Evolutionary conservation across 2,113 vertebrate genomes (phyloP), one percentile per base, ranked within the genome.

Genomic region (Varanus komodoensis): DNA sequence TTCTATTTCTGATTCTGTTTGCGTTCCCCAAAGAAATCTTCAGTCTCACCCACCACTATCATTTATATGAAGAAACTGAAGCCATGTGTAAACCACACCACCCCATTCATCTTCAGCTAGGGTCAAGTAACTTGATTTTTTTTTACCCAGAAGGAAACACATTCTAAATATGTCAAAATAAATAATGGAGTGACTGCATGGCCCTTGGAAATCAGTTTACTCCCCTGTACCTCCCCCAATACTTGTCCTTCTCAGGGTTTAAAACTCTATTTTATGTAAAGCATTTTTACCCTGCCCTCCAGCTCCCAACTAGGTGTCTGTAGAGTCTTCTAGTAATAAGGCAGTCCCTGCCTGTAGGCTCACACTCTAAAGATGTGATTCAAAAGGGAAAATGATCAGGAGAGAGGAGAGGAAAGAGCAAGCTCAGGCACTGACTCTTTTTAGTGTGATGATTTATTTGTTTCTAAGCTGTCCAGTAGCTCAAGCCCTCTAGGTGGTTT

Each of bases 21-120:
- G 48, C 7, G 19, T 82, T 89, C 89, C 54, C 25, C 84, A 23
- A 92, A 91, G 15, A 3, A 81, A 48, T 73, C n/a, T 44, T 44
- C 38, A 44, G 38, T 3, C 38, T 44, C 38, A 44, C 38, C 38
- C 38, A 44, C 9, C 9, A 0, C 29, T 5, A 1, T 69, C 21
- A 90, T 90, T 90, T 85, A 50, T 92, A 93, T 68, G 64, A 57
- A 84, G 81, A 82, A 67, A n/a, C 44, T 32, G 64, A 48, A 82
- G 61, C 61, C 74, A 90, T 38, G 4, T 17, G 48, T 79, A 87
- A 94, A 29, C 52, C 77, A 67, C 15, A 38, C 67, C 80, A 69
- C 7, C 34, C 44, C 34, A 84, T 14, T 79, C 84, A 44, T 92
- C 48, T n/a, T 11, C 54, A 77, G 11, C 11, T 93, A 71, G 3